phyloP scores from a whole-genome alignment of 2,113 vertebrate species.

The Misgurnus anguillicaudatus region DNA sequence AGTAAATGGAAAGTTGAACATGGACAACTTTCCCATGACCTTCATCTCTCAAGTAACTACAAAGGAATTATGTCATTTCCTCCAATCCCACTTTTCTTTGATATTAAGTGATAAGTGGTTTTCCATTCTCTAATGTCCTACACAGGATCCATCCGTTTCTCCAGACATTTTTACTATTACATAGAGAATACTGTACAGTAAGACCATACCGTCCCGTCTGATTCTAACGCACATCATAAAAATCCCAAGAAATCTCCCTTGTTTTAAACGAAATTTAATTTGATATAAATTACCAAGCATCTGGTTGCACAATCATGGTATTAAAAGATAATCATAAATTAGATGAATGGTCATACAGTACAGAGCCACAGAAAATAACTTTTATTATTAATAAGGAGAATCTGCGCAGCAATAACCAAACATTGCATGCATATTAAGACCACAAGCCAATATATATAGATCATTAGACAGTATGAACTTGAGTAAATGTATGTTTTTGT shows the following conservation, averaged over 20 bases:
- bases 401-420: background rate
- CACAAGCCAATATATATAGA: background rate
- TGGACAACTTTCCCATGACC: conserved; percentile 18
- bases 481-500: background rate
- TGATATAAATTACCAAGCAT: conserved; percentile 45
- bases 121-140: conserved; percentile 31
- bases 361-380: conserved; percentile 12
- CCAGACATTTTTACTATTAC: conserved; percentile 23
- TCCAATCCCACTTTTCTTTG: conserved; percentile 21
- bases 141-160: conserved; percentile 33
- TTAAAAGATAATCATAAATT: conserved; percentile 38
- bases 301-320: conserved; percentile 42
- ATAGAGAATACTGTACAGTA: no score
- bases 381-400: conserved; percentile 11
- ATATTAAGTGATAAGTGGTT: conserved; percentile 47
- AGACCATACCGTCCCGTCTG: conserved; percentile 45
- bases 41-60: conserved; percentile 14
- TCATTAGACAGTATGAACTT: background rate
- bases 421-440: background rate
- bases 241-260: conserved; percentile 37
- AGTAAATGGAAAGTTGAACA: background rate
- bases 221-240: conserved; percentile 36
- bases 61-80: conserved; percentile 25
- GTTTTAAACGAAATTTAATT: conserved; percentile 44
- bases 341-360: conserved; percentile 22